Base-by-base conservation (phyloP, 2,888 invertebrate species). In the Sinopyrophorus schimmeli region DNA sequence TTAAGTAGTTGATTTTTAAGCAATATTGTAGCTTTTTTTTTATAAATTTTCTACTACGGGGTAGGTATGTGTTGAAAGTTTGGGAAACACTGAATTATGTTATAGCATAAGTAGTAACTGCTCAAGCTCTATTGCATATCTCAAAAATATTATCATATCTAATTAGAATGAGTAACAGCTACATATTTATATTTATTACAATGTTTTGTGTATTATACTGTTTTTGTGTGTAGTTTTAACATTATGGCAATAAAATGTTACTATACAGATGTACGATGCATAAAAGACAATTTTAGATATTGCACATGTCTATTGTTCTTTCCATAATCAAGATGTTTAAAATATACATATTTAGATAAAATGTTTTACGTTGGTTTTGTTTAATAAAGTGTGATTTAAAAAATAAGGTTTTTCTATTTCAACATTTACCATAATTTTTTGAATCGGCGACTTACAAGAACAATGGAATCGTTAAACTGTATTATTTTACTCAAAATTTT, bases 241-340 rank as follows among this genome's bases (percentile, higher is more conserved):
- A 53, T 49, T 46, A 49, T 49, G 53, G 49, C 53, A 49, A 53
- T 49, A 53, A 49, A 49, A 49, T 52, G 47, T 47, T 52, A 49
- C 24, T 49, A 49, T 49, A 52, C 46, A 49, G 32, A 44, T 53
- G 49, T 53, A 49, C 23, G 41, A 49, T 43, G 43, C 49, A 53
- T 53, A 65, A 67, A 71, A 71, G 67, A 70, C 69, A 69, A 60
- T 69, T 70, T 66, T 68, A 70, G 68, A 68, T 63, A 66, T 63
- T 70, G 71, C 71, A 71, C 71, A 70, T 67, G 67, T 71, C 63
- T 68, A 69, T 58, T 70, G 71, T 70, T 71, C 69, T 72, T 72
- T 72, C 70, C 70, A 71, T 71, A 68, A 64, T 68, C 68, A 71
- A 71, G 68, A 70, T 72, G 70, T 73, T 69, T 72, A 72, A 66